Conservation (phyloP, 2,797 vertebrate genomes). For the Emys orbicularis region DNA sequence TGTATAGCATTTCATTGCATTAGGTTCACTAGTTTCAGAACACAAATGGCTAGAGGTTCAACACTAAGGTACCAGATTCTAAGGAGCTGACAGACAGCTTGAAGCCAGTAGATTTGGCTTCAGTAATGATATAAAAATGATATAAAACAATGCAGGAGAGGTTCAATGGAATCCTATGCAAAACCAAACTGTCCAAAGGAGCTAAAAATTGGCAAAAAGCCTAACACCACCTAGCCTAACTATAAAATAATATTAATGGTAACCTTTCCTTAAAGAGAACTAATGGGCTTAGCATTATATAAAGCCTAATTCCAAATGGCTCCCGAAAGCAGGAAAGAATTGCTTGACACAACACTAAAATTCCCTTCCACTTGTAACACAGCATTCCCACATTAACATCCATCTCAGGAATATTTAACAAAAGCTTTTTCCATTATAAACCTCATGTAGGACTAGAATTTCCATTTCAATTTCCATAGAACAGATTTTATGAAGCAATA, state of each 20-base stretch:
- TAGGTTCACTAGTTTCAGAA: not conserved
- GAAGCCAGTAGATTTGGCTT: not conserved
- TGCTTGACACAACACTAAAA: slow-evolving; percentile 10
- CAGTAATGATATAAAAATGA: not conserved
- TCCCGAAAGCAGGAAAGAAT: not conserved
- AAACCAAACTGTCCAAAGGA: not conserved
- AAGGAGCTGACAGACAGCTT: not conserved
- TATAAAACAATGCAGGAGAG: not conserved
- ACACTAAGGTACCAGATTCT: fast-evolving
- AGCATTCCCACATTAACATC: slow-evolving; percentile 46
- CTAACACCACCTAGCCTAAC: not conserved
- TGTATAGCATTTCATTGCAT: not conserved
- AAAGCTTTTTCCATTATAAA: not conserved
- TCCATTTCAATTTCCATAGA: not conserved
- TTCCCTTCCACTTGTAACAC: slow-evolving; percentile 42
- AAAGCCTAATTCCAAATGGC: not conserved
- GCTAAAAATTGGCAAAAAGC: not conserved
- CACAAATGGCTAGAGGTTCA: not conserved
- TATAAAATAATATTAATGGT: not conserved
- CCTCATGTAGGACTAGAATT: not conserved
- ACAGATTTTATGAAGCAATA: not conserved
- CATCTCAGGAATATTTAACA: slow-evolving; percentile 13
- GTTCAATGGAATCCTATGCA: not conserved
- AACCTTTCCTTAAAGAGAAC: not conserved
- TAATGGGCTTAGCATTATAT: not conserved